Percentiles rank a stretch among this genome's conserved stretches.
Evolutionary conservation across 1,140 invertebrate species (phyloP).

Genomic region (Hypsibius dujardini): DNA sequence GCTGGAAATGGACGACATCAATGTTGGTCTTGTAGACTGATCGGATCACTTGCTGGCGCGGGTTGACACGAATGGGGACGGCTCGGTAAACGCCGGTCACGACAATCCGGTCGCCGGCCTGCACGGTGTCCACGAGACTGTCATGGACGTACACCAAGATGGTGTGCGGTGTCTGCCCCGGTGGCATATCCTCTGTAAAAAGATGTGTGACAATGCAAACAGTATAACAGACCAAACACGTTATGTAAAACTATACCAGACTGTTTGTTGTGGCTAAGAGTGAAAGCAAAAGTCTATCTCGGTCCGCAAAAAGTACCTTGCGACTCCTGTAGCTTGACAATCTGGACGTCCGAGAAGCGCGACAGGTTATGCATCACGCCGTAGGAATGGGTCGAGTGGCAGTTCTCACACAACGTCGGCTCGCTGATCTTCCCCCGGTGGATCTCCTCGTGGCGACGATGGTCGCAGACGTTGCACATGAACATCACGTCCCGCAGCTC

Average conservation of each 20-base stretch:
- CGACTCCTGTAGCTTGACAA: conserved; percentile 92
- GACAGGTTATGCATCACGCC: conserved; percentile 84
- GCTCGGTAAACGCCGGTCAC: conserved; percentile 91
- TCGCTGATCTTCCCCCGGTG: conserved; percentile 72
- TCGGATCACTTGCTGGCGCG: conserved; percentile 58
- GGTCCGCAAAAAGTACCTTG: conserved; percentile 61
- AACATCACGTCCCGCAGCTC: conserved; percentile 97
- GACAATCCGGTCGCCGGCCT: conserved; percentile 78
- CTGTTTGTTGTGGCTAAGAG: no score
- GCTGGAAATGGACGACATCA: conserved; percentile 89
- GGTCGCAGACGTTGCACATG: conserved; percentile 74
- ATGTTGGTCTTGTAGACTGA: conserved; percentile 87
- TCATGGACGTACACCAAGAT: conserved; percentile 78
- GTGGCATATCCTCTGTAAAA: conserved; percentile 75
- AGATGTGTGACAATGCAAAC: no score
- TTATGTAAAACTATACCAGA: no score
- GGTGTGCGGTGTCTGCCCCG: conserved; percentile 90
- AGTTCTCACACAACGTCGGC: conserved; percentile 77
- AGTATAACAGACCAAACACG: no score
- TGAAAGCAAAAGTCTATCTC: no score
- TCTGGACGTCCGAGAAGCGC: conserved; percentile 90
- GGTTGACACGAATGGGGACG: conserved; percentile 63
- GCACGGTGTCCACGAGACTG: conserved; percentile 79
- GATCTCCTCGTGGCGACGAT: conserved; percentile 59
- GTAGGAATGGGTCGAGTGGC: conserved; percentile 84